phyloP scores from a whole-genome alignment of 2,113 vertebrate species.

The Notarius lentiginosus region DNA sequence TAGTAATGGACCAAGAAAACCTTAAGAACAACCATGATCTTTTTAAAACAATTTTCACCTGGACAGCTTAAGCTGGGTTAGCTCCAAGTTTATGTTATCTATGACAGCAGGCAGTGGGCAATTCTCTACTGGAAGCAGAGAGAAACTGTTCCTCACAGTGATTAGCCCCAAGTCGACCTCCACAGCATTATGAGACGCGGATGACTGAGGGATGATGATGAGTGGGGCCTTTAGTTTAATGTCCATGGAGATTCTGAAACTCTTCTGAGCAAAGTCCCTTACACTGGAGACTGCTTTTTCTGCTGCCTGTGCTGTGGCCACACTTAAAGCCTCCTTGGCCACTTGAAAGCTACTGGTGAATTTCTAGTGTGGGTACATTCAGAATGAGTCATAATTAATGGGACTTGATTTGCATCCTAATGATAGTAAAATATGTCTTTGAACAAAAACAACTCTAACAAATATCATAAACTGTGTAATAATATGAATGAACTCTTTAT shows the following conservation, averaged over 20 bases:
- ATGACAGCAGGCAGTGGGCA: slow-evolving; percentile 81
- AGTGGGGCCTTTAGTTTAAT: slow-evolving; percentile 83
- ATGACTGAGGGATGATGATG: slow-evolving; percentile 81
- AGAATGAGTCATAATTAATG: not conserved
- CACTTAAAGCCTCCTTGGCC: slow-evolving; percentile 83
- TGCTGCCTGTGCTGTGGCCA: slow-evolving; percentile 87
- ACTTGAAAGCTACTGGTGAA: slow-evolving; percentile 88
- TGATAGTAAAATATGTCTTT: not conserved
- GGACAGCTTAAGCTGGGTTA: slow-evolving; percentile 86
- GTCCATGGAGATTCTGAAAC: slow-evolving; percentile 81
- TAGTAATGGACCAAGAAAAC: not conserved
- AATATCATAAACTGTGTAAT: not conserved
- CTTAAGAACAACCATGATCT: not conserved
- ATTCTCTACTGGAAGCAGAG: slow-evolving; percentile 66
- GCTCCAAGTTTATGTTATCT: slow-evolving; percentile 83
- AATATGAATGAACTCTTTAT: not conserved
- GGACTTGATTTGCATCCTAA: not conserved
- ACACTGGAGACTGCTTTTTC: slow-evolving; percentile 86
- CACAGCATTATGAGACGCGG: slow-evolving; percentile 74
- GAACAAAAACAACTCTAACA: not conserved
- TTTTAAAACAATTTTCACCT: slow-evolving; percentile 71
- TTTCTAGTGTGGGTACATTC: slow-evolving; percentile 69
- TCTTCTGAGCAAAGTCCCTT: slow-evolving; percentile 83
- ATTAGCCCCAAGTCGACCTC: slow-evolving; percentile 83
- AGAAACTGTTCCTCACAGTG: slow-evolving; percentile 79